A percentile compares a stretch with the other conserved stretches of the same genome.
Evolutionary conservation across 2,888 invertebrate genomes (phyloP).

Genomic region (Cryptocephalus primarius): DNA sequence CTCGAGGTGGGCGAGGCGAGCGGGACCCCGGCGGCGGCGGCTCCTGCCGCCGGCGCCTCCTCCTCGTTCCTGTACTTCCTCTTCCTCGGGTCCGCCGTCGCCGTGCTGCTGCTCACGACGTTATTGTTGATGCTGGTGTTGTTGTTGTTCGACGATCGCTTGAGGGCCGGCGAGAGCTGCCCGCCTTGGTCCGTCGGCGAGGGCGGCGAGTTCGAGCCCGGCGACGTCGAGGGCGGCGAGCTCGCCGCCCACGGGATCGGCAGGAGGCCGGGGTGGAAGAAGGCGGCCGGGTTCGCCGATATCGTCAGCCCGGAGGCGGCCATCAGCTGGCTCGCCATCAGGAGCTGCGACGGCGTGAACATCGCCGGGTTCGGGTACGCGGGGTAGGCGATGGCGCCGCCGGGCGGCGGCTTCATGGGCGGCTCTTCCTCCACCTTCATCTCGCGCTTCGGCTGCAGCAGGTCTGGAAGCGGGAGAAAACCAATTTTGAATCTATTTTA

Average conservation of each 20-base stretch:
- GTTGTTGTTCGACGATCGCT: slow-evolving; percentile 21
- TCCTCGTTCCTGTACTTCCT: slow-evolving; percentile 26
- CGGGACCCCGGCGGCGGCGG: slow-evolving; percentile 21
- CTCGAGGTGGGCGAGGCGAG: slow-evolving; percentile 46
- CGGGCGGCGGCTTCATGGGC: slow-evolving; percentile 39
- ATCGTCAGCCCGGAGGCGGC: slow-evolving; percentile 47
- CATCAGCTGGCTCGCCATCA: slow-evolving; percentile 43
- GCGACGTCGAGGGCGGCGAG: slow-evolving; percentile 32
- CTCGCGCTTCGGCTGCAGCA: slow-evolving; percentile 23
- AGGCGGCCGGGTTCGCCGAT: slow-evolving; percentile 45
- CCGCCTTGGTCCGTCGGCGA: slow-evolving; percentile 38
- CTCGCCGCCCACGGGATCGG: slow-evolving; percentile 42
- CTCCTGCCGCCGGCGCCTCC: slow-evolving; percentile 14
- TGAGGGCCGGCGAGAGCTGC: slow-evolving; percentile 33
- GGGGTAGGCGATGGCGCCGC: slow-evolving; percentile 35
- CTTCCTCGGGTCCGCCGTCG: slow-evolving; percentile 15
- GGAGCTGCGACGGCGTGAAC: slow-evolving; percentile 40
- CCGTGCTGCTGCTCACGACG: slow-evolving; percentile 38
- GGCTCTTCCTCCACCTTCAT: slow-evolving; percentile 47
- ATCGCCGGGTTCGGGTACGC: slow-evolving; percentile 36
- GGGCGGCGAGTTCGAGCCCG: slow-evolving; percentile 33
- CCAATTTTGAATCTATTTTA: no score
- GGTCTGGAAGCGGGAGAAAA: slow-evolving; percentile 24
- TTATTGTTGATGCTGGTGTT: slow-evolving; percentile 37
- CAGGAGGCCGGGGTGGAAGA: slow-evolving; percentile 53